Evolutionary conservation across 1,140 invertebrate species (phyloP).

Genomic region (Catajapyx aquilonaris): DNA sequence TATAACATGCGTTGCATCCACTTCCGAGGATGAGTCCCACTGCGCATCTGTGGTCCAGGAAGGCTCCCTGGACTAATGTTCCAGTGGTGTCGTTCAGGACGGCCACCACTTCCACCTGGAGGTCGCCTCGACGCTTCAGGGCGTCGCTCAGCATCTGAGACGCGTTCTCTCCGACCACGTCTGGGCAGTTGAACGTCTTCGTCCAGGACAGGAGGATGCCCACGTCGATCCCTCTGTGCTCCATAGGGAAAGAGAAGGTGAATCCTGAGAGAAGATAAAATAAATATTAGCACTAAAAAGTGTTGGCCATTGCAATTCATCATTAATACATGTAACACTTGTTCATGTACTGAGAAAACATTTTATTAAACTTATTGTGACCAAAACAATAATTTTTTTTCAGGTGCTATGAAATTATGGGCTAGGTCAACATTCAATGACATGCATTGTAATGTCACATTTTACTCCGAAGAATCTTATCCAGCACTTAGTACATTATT

Average conservation of each 20-base stretch:
- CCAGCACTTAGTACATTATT: no score
- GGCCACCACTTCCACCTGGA: constrained; percentile 45
- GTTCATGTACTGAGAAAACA: no score
- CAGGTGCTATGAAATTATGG: no score
- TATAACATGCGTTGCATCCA: constrained; percentile 58
- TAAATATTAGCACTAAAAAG: no score
- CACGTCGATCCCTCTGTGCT: constrained; percentile 39
- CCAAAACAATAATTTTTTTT: no score
- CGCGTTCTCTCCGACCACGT: constrained; percentile 47
- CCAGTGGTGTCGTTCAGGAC: constrained; percentile 62
- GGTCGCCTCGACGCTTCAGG: constrained; percentile 31
- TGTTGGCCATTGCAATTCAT: no score
- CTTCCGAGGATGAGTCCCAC: constrained; percentile 44
- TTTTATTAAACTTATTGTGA: no score
- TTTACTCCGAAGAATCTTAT: no score
- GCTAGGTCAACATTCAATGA: no score
- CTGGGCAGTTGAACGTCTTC: constrained; percentile 52
- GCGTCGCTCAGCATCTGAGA: constrained; percentile 46
- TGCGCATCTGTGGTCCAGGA: constrained; percentile 26
- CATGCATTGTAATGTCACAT: no score
- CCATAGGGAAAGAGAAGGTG: constrained; percentile 66
- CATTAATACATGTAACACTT: no score
- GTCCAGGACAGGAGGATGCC: constrained; percentile 56
- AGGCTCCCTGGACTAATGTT: constrained; percentile 33
- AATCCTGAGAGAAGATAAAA: constrained; percentile 28